Percentiles rank a stretch among this genome's conserved stretches.
Evolutionary conservation across 2,113 vertebrate genomes (phyloP).

Genomic region (Chrysemys picta): DNA sequence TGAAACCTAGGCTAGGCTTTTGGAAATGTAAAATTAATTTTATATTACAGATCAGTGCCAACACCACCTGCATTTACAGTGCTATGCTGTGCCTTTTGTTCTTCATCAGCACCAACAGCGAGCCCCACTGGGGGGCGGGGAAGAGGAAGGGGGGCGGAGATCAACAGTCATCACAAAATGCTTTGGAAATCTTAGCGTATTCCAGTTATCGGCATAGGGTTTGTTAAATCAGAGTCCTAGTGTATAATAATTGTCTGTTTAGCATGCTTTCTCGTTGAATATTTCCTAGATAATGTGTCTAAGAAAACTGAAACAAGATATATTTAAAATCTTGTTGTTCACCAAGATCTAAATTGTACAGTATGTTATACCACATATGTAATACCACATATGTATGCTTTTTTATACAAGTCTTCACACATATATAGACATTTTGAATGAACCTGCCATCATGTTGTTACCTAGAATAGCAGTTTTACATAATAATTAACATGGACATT

Average conservation of each 20-base stretch:
- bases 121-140: neutral
- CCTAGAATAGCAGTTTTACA: neutral
- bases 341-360: neutral
- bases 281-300: neutral
- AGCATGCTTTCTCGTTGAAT: neutral
- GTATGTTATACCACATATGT: neutral
- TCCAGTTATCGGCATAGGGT: neutral
- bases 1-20: fast-evolving
- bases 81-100: neutral
- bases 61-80: neutral
- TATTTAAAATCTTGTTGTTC: neutral
- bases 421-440: neutral
- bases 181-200: neutral
- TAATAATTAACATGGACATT: neutral
- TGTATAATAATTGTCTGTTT: neutral
- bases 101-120: neutral
- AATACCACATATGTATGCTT: neutral
- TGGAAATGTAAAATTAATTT: neutral
- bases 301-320: neutral
- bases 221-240: neutral
- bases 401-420: neutral
- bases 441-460: neutral
- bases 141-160: neutral
- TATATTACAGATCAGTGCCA: neutral
- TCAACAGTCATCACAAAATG: neutral